These are phyloP conservation scores for Drosophila koepferae DNA, from an alignment of 2,888 invertebrate genomes.

Conservation along the genomic window DNA sequence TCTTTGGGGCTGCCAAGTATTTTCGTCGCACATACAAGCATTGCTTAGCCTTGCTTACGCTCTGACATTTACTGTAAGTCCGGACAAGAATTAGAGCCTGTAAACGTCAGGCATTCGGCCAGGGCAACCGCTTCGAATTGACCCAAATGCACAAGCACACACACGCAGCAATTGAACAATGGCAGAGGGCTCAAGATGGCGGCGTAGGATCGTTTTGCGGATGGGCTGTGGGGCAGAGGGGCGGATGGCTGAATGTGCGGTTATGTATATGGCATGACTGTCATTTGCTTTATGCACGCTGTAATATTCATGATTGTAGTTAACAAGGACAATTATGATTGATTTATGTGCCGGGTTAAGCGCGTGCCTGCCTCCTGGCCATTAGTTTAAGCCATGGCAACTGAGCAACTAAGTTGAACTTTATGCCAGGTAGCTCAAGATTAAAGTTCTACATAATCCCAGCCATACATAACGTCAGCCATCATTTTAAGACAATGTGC, in stretches of 20 bases:
- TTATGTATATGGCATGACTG: conserved; percentile 69
- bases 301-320: conserved; percentile 81
- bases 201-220: background rate
- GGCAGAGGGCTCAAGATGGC: conserved; percentile 5
- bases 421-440: conserved; percentile 55
- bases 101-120: conserved; percentile 45
- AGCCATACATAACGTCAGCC: conserved; percentile 37
- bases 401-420: conserved; percentile 50
- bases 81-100: conserved; percentile 66
- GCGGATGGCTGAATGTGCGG: conserved; percentile 35
- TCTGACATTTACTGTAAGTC: conserved; percentile 34
- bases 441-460: conserved; percentile 41
- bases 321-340: conserved; percentile 82
- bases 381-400: conserved; percentile 50
- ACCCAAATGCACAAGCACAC: conserved; percentile 45
- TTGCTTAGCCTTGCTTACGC: conserved; percentile 34
- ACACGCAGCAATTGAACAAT: conserved; percentile 25
- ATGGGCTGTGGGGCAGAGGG: background rate
- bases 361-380: conserved; percentile 53
- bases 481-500: conserved; percentile 52
- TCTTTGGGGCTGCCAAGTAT: conserved; percentile 51
- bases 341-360: conserved; percentile 69
- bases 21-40: conserved; percentile 20
- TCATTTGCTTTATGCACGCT: conserved; percentile 78
- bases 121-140: conserved; percentile 28